These are phyloP conservation scores for Plutella xylostella DNA, from an alignment of 2,888 invertebrate genomes.

Conservation along the genomic window DNA sequence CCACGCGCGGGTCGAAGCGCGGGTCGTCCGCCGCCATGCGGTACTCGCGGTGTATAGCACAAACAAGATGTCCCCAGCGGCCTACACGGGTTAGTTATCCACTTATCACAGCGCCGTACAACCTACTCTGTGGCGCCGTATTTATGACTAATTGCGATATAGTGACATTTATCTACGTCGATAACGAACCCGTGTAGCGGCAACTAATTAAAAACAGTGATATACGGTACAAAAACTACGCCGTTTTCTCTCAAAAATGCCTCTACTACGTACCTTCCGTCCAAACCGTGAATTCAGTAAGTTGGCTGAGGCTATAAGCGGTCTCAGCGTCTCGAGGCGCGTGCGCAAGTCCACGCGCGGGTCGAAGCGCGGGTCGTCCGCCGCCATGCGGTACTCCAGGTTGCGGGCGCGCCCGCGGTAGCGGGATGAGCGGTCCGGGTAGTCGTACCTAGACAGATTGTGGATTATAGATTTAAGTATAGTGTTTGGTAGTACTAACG, in stretches of 20 bases:
- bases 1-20: constrained; percentile 62
- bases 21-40: constrained; percentile 65
- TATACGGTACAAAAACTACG: too few species aligned
- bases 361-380: constrained; percentile 64
- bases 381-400: constrained; percentile 62
- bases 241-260: too few species aligned
- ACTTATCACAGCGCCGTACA: too few species aligned
- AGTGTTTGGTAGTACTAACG: too few species aligned
- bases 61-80: too few species aligned
- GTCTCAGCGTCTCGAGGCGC: constrained; percentile 54
- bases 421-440: constrained; percentile 44
- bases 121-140: too few species aligned
- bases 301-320: constrained; percentile 77
- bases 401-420: constrained; percentile 55
- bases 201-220: too few species aligned
- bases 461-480: too few species aligned
- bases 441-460: constrained; percentile 27
- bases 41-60: constrained; percentile 62
- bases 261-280: constrained; percentile 75
- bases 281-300: constrained; percentile 84
- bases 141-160: too few species aligned
- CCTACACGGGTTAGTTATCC: too few species aligned
- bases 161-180: too few species aligned
- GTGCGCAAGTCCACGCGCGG: constrained; percentile 59
- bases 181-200: too few species aligned